Conservation (phyloP, 1,140 invertebrate species). For the Ephestia elutella region DNA sequence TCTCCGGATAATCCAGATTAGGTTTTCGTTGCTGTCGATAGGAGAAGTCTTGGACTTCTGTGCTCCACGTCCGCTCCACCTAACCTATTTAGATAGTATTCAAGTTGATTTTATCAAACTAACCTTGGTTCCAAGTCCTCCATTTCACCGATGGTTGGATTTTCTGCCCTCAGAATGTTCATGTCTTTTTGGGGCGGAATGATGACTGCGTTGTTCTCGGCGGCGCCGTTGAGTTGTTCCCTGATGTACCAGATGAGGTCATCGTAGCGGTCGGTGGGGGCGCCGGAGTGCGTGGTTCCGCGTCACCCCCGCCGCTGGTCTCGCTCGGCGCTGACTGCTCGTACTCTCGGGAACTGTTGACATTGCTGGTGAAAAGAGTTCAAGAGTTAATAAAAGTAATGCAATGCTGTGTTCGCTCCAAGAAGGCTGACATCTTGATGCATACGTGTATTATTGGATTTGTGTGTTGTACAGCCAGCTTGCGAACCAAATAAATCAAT, state of each 20-base stretch:
- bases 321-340: slow-evolving; percentile 61
- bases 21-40: too few relatives aligned
- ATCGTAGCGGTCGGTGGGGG: slow-evolving; percentile 56
- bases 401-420: too few relatives aligned
- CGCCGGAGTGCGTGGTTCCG: slow-evolving; percentile 49
- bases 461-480: too few relatives aligned
- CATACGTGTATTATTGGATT: too few relatives aligned
- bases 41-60: too few relatives aligned
- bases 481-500: too few relatives aligned
- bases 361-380: slow-evolving; percentile 47
- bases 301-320: slow-evolving; percentile 38
- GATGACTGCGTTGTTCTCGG: slow-evolving; percentile 71
- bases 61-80: too few relatives aligned
- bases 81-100: too few relatives aligned
- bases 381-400: too few relatives aligned
- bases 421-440: too few relatives aligned
- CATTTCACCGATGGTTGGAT: slow-evolving; percentile 80
- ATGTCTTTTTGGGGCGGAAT: slow-evolving; percentile 74
- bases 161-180: slow-evolving; percentile 66
- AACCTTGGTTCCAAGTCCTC: slow-evolving; percentile 77
- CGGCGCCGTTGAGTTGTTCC: slow-evolving; percentile 50
- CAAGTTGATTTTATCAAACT: slow-evolving; percentile 42
- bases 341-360: slow-evolving; percentile 57
- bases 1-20: too few relatives aligned
- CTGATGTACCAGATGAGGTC: slow-evolving; percentile 57